These are phyloP conservation scores for Trachelus iudaicus DNA, from an alignment of 2,888 invertebrate species.

Conservation along the genomic window DNA sequence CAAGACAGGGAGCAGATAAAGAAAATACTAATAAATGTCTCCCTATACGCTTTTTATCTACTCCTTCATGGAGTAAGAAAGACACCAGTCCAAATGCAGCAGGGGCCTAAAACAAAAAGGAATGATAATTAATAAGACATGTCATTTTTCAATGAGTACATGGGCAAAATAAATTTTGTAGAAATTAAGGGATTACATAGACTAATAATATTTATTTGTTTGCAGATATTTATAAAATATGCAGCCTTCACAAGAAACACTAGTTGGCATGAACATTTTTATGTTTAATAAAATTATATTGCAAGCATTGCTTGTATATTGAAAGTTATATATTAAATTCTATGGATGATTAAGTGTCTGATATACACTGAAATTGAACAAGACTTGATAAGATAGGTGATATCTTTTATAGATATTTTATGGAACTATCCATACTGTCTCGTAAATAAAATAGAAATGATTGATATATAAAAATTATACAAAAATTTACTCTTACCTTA, in stretches of 20 bases:
- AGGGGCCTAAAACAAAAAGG: slow-evolving; percentile 76
- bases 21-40: slow-evolving; percentile 94
- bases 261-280: no score
- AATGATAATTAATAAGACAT: neutral
- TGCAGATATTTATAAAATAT: neutral
- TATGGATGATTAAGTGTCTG: neutral
- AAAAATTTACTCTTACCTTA: slow-evolving; percentile 71
- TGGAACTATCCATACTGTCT: neutral
- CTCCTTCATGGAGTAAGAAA: slow-evolving; percentile 94
- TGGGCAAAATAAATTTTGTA: slow-evolving; percentile 1
- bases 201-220: neutral
- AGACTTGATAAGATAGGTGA: neutral
- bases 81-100: slow-evolving; percentile 98
- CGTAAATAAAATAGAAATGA: neutral
- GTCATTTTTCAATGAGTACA: neutral
- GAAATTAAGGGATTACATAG: slow-evolving; percentile 1
- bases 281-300: no score
- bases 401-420: neutral
- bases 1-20: slow-evolving; percentile 88
- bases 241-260: no score
- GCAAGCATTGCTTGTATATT: no score
- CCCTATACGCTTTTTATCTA: slow-evolving; percentile 88
- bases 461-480: neutral
- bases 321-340: neutral
- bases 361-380: neutral